These are phyloP conservation scores for Ruditapes philippinarum DNA, from an alignment of 1,140 invertebrate species.

Conservation along the genomic window DNA sequence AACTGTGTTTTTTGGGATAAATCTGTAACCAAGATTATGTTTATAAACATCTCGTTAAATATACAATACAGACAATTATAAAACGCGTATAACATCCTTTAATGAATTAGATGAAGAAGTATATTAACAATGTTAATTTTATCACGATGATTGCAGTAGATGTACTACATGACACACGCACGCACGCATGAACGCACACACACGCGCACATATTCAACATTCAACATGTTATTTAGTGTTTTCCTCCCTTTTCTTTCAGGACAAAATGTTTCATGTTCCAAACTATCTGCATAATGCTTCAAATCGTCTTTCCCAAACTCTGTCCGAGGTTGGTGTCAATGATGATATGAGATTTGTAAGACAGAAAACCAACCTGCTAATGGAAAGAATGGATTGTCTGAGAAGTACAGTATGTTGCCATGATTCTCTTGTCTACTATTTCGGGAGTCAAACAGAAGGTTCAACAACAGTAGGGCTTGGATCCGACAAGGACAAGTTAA, in stretches of 20 bases:
- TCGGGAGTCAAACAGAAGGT: conserved; percentile 34
- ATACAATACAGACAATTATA: too few relatives aligned
- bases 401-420: background rate
- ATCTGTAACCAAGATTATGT: too few relatives aligned
- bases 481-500: background rate
- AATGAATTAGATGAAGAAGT: too few relatives aligned
- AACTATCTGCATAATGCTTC: background rate
- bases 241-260: background rate
- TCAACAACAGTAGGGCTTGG: background rate
- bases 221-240: too few relatives aligned
- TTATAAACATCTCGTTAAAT: too few relatives aligned
- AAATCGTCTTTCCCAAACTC: background rate
- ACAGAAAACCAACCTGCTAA: background rate
- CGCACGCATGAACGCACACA: too few relatives aligned
- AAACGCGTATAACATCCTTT: too few relatives aligned
- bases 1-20: too few relatives aligned
- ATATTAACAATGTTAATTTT: too few relatives aligned
- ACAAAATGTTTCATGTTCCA: background rate
- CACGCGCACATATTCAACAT: too few relatives aligned
- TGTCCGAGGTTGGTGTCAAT: background rate
- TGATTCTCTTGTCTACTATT: background rate
- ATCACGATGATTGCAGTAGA: too few relatives aligned
- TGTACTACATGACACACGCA: too few relatives aligned
- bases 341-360: background rate
- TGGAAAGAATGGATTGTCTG: background rate